Conservation (phyloP, 2,113 vertebrate genomes). For the Caranx ignobilis region DNA sequence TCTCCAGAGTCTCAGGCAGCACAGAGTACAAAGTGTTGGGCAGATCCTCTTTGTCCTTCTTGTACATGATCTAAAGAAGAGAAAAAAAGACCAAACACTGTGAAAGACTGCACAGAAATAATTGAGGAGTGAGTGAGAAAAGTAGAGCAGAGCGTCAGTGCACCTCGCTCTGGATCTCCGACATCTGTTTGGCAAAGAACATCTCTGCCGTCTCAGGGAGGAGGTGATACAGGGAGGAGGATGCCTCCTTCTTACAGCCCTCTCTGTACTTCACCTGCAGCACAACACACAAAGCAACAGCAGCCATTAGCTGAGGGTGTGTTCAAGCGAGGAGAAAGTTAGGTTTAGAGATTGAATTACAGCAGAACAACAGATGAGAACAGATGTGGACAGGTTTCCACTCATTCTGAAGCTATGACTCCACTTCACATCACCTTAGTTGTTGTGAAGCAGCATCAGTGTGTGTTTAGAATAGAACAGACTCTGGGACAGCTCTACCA, state of each 20-base stretch:
- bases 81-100: neutral
- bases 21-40: conserved; percentile 47
- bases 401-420: too few species aligned
- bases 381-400: too few species aligned
- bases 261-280: conserved; percentile 75
- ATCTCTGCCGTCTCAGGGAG: conserved; percentile 71
- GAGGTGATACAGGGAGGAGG: conserved; percentile 59
- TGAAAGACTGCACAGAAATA: neutral
- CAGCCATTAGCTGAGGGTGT: neutral
- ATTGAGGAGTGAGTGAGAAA: rapidly evolving
- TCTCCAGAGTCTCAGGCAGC: conserved; percentile 71
- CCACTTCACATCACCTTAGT: too few species aligned
- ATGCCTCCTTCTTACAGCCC: conserved; percentile 34
- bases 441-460: neutral
- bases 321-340: neutral
- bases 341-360: neutral
- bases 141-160: rapidly evolving
- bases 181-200: conserved; percentile 68
- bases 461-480: neutral
- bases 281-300: conserved; percentile 8
- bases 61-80: conserved; percentile 55
- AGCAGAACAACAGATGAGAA: neutral
- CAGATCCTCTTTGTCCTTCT: conserved; percentile 64
- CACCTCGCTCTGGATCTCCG: conserved; percentile 78
- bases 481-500: neutral